A percentile compares a stretch with the other conserved stretches of the same genome.
These are phyloP conservation scores for Calameuta pallipes DNA, from an alignment of 2,888 invertebrate species.

Conservation along the genomic window DNA sequence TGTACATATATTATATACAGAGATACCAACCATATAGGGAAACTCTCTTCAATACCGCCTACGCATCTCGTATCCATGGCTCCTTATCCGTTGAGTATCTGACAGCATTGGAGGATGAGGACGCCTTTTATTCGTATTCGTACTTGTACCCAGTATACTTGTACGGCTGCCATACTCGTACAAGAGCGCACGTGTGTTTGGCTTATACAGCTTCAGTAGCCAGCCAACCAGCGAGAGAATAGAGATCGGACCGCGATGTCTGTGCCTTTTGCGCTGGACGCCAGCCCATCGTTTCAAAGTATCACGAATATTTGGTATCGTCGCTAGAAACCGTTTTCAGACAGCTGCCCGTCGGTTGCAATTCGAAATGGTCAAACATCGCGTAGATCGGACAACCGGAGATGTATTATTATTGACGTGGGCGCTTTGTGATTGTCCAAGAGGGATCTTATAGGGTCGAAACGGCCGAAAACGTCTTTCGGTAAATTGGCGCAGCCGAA, in stretches of 20 bases:
- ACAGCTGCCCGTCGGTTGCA: background rate
- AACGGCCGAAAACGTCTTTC: background rate
- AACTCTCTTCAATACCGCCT: slow-evolving; percentile 14
- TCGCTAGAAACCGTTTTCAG: background rate
- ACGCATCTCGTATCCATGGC: slow-evolving; percentile 11
- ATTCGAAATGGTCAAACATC: background rate
- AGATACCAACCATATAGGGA: background rate
- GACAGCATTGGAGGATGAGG: background rate
- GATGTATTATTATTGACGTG: no score
- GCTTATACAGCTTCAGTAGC: background rate
- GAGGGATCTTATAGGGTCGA: background rate
- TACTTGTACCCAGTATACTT: background rate
- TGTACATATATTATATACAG: background rate
- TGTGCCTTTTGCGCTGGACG: slow-evolving; percentile 36
- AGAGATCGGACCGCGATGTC: slow-evolving; percentile 40
- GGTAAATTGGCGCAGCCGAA: background rate
- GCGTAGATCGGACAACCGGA: background rate
- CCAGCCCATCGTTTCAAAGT: slow-evolving; percentile 55
- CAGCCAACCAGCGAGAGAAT: slow-evolving; percentile 21
- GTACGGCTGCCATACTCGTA: background rate
- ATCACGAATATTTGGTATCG: slow-evolving; percentile 34
- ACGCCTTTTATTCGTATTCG: background rate
- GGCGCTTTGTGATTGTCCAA: background rate
- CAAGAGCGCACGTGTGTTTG: background rate
- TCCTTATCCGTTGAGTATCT: background rate